phyloP scores from a whole-genome alignment of 2,113 vertebrate species.

The Notechis scutatus region DNA sequence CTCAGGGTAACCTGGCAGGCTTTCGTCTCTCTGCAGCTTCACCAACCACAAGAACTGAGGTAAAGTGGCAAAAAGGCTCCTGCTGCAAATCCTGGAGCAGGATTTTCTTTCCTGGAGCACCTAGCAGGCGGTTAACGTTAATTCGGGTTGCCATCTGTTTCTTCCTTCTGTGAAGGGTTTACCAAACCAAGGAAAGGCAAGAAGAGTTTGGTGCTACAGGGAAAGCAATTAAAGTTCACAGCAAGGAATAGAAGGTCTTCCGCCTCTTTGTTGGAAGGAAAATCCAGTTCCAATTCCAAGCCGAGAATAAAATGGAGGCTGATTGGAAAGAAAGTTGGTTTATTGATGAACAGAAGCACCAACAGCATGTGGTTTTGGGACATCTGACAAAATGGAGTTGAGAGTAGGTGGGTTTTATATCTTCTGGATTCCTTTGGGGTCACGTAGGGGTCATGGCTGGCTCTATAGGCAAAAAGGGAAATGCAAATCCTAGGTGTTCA shows the following conservation, averaged over 20 bases:
- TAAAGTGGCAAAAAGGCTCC: slow-evolving; percentile 58
- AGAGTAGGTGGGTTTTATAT: no score
- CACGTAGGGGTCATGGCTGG: no score
- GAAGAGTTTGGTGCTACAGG: slow-evolving; percentile 52
- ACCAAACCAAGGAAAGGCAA: slow-evolving; percentile 46
- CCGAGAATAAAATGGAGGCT: no score
- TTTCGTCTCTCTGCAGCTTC: slow-evolving; percentile 47
- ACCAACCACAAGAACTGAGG: slow-evolving; percentile 60
- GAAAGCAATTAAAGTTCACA: slow-evolving; percentile 54
- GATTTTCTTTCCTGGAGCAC: slow-evolving; percentile 57
- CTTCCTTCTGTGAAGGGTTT: slow-evolving; percentile 57
- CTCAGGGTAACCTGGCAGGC: slow-evolving; percentile 49
- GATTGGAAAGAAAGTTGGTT: no score
- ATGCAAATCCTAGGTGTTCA: no score
- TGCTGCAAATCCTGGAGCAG: slow-evolving; percentile 48
- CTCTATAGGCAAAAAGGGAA: no score
- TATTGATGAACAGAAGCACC: no score
- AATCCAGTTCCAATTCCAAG: no score
- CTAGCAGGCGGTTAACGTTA: slow-evolving; percentile 45
- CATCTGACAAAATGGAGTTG: no score
- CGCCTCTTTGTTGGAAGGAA: background rate
- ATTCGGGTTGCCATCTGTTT: slow-evolving; percentile 50
- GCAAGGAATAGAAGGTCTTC: background rate
- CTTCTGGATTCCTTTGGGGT: no score
- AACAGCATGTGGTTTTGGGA: no score